Base-by-base conservation (phyloP, 1,140 invertebrate genomes). In the Eupeodes corollae region DNA sequence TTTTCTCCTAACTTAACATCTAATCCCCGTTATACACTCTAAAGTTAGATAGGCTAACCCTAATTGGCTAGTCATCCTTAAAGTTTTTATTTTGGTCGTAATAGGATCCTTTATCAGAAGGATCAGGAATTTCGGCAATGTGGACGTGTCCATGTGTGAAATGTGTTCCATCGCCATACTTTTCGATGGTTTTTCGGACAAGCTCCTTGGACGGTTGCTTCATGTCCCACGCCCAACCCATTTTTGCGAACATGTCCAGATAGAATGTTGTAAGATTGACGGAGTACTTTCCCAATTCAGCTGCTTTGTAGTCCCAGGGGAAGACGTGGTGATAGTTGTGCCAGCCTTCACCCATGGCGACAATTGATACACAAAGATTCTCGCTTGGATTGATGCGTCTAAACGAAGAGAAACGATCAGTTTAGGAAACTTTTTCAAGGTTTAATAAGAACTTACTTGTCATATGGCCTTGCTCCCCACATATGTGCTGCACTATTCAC, bases 311-410 rank as follows among this genome's bases (percentile, higher is more conserved):
- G 42, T 73, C 71, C 69, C 84, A 88, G 1, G 91, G 90, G 67
- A 94, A 94, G 1, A 82, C 81, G 64, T 94, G 91, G 63, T 95
- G 91, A 67, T 91, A 95, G 70, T 92, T 93, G 68, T 93, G 89
- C 79, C 86, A 91, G 14, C 88, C 88, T 70, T 88, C 84, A 1
- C 80, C 80, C 52, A 77, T 67, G 3, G 75, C 67, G 12, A 81
- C 52, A 3, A 80, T 50, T 0, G 79, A 74, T 0, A 84, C 80
- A 5, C 68, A 66, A 47, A 69, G 62, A 56, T 80, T 83, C 65
- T 84, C 80, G 10, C 66, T 68, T 16, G 83, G 80, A 53, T 74
- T 76, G 34, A 86, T 79, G 42, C 70, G 68, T 39, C 84, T 86
- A 68, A 16, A 37, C 3, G 3, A 37, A n/a, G 35, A n/a, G 35